Base-by-base conservation (phyloP, 2,797 vertebrate species). In the Nothura maculosa region DNA sequence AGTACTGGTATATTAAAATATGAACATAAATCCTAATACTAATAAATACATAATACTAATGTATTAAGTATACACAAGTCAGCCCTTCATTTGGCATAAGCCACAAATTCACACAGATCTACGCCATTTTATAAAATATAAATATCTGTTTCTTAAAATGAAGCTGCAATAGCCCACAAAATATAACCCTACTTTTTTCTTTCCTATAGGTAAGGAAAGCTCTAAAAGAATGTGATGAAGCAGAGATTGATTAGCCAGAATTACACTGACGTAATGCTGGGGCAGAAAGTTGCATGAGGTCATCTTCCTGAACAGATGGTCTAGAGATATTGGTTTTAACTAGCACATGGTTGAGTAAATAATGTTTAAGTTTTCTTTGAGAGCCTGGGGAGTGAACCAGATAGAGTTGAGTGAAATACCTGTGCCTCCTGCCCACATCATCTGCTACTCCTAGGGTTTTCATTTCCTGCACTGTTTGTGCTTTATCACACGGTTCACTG, bases 391-490 rank as follows among this genome's bases (percentile, higher is more conserved):
- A 97, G 97, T 78, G 30, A 73, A 97, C 96, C 97, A 96, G 96
- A 97, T 96, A 96, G 92, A 81, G n/a, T 50, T 22, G 94, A 96
- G 96, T 57, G 83, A 97, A 96, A 94, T 92, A 93, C 96, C 97
- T 89, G 85, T 95, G 95, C 97, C 97, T 97, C 97, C 98, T 88
- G 88, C 97, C 81, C 85, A 91, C 92, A 70, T 98, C 97, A 98
- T 97, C 97, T 98, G 98, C 97, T 98, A 47, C 94, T 98, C 98
- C 98, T 48, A 89, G 94, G 97, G 95, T 97, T 98, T 96, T 98
- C 97, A 98, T 98, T 98, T 98, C 98, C 98, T 98, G 93, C 98
- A 89, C 98, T 97, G 97, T 97, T 96, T 97, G 97, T 94, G 96
- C 97, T 98, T 98, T 97, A 97, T 95, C 92, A 90, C 95, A 98